Base-by-base conservation (phyloP, 2,113 vertebrate genomes). In the Seriola quinqueradiata region DNA sequence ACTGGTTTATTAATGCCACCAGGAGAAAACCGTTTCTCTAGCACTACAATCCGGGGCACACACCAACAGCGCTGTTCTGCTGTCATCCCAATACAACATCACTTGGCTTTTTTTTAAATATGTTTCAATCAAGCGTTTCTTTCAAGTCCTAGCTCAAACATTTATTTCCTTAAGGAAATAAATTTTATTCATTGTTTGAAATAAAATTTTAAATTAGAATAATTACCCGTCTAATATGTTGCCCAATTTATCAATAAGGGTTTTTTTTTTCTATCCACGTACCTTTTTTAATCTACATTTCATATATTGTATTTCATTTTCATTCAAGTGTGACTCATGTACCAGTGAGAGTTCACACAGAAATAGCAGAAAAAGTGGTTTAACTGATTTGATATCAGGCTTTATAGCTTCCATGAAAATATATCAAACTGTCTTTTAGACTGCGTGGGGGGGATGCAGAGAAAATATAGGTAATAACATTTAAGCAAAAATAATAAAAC, bases 401-500 rank as follows among this genome's bases (percentile, higher is more conserved):
- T 80, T 82, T 77, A 86, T 89, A 78, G 74, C 78, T 42, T 88
- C 64, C 17, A 38, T 77, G 87, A 83, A 87, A 85, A 91, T 88
- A 89, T 83, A 91, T 91, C 81, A 86, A 75, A 85, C 75, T 82
- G 80, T 91, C 77, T 93, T 85, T 88, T 88, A 81, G 74, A 63
- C 65, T 64, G 69, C 40, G 71, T 67, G 40, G 69, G 13, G 14
- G 25, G 32, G 70, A 38, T 57, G 76, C 23, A 17, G 67, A 61
- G 81, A 71, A 79, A 85, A 90, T 79, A 82, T 55, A 87, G 82
- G 87, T 93, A 93, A 94, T 92, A 92, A 82, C 59, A 85, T 90
- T 91, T 87, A 76, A 92, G 90, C 79, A 81, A 90, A 93, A 94
- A 93, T 91, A 94, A 94, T 92, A 90, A 93, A 92, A 89, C 68